Percentiles rank a stretch among this genome's conserved stretches.
phyloP scores from a whole-genome alignment of 2,888 invertebrate species.

The Drosophila borborema region DNA sequence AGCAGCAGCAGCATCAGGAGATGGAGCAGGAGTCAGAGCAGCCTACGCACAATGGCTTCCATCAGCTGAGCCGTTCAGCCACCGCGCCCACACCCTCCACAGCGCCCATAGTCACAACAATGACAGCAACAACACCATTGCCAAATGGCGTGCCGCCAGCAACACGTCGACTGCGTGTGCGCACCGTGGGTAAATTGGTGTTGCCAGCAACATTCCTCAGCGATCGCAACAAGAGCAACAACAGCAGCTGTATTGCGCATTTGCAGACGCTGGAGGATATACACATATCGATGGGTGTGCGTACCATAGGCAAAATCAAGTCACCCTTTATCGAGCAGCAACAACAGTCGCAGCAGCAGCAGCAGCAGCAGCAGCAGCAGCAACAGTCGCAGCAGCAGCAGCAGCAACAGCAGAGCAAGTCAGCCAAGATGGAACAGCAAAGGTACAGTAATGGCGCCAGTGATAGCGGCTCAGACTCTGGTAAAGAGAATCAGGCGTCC shows the following conservation, averaged over 20 bases:
- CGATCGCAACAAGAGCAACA: conserved; percentile 66
- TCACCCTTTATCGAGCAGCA: conserved; percentile 84
- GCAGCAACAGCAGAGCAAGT: conserved; percentile 38
- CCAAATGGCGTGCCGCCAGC: conserved; percentile 17
- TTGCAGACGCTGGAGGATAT: conserved; percentile 57
- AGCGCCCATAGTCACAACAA: neutral
- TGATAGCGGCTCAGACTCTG: conserved; percentile 76
- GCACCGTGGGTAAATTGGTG: conserved; percentile 82
- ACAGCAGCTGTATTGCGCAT: conserved; percentile 34
- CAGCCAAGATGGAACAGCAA: conserved; percentile 57
- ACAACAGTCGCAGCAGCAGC: conserved; percentile 40
- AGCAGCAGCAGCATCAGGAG: neutral
- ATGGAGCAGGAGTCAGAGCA: conserved; percentile 3
- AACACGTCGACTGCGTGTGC: conserved; percentile 70
- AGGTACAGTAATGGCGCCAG: conserved; percentile 27
- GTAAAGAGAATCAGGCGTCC: conserved; percentile 82
- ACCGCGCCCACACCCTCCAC: conserved; percentile 25
- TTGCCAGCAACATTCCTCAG: conserved; percentile 81
- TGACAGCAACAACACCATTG: neutral
- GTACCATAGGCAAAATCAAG: conserved; percentile 84
- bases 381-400: conserved; percentile 15
- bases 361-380: conserved; percentile 33
- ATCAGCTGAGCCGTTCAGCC: conserved; percentile 35
- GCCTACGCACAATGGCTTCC: conserved; percentile 16
- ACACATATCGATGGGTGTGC: conserved; percentile 52